Percentiles rank a stretch among this genome's conserved stretches.
phyloP scores from a whole-genome alignment of 2,888 invertebrate genomes.

The Patella ulyssiponensis region DNA sequence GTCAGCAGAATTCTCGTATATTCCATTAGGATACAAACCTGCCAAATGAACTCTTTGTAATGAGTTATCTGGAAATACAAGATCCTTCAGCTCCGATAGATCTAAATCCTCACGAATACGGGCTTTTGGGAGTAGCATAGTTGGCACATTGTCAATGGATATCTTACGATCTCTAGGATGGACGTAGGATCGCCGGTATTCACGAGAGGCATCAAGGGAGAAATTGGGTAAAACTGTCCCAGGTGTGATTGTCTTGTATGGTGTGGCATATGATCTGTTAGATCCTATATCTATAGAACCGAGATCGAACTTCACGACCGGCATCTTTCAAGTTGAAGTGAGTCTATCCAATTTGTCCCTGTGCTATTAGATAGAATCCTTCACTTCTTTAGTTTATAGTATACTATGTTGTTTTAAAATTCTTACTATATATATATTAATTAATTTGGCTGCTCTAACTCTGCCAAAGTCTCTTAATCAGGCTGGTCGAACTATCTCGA shows the following conservation, averaged over 20 bases:
- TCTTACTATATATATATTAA: no score
- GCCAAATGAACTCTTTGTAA: constrained; percentile 21
- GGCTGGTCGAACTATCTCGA: no score
- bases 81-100: constrained; percentile 4
- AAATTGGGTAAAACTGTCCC: neutral
- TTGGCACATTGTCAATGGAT: constrained; percentile 22
- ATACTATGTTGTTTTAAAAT: no score
- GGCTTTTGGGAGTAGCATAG: constrained; percentile 33
- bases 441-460: no score
- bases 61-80: constrained; percentile 25
- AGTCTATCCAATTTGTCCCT: no score
- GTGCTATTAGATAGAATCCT: no score
- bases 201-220: neutral
- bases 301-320: no score
- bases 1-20: neutral
- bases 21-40: neutral
- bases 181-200: constrained; percentile 8
- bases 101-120: constrained; percentile 21
- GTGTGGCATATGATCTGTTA: neutral
- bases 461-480: no score
- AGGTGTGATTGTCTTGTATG: neutral
- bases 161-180: constrained; percentile 15
- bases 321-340: no score
- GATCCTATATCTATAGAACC: neutral
- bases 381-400: no score